These are phyloP conservation scores for Halichoeres trimaculatus DNA, from an alignment of 2,113 vertebrate species.

Conservation along the genomic window DNA sequence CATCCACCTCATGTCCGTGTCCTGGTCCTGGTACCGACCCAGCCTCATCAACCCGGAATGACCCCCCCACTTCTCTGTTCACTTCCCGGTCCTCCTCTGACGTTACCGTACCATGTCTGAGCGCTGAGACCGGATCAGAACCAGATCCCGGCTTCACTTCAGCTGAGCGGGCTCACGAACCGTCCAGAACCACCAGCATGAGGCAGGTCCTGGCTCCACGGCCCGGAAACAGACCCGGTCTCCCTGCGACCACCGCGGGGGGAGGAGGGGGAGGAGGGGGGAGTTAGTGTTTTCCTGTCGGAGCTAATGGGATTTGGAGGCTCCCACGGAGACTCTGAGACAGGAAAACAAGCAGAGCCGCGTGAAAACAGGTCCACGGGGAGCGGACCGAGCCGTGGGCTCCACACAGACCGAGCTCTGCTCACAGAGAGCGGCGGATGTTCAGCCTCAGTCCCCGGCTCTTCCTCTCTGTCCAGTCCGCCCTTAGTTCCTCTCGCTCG, in stretches of 20 bases:
- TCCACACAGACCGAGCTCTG: no score
- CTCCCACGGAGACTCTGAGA: constrained; percentile 13
- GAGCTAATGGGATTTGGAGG: constrained; percentile 18
- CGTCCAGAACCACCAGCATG: neutral
- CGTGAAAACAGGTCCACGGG: constrained; percentile 14
- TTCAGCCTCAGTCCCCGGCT: constrained; percentile 24
- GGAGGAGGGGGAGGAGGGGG: neutral
- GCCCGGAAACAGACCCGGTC: neutral
- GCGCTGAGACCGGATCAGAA: neutral
- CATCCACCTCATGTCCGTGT: constrained; percentile 50
- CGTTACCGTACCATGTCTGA: constrained; percentile 59
- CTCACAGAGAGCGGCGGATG: constrained; percentile 54
- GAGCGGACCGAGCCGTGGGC: no score
- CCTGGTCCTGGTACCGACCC: neutral
- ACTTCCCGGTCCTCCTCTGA: constrained; percentile 35
- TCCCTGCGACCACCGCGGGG: constrained; percentile 24
- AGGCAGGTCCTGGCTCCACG: neutral
- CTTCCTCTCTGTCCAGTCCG: constrained; percentile 35
- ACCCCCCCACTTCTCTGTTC: constrained; percentile 29
- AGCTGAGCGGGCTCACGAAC: no score
- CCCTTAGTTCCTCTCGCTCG: constrained; percentile 32
- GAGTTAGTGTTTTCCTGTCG: constrained; percentile 31
- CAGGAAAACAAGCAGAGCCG: neutral
- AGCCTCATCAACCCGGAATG: constrained; percentile 10
- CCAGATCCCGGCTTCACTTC: no score